These are phyloP conservation scores for Diploptera punctata DNA, from an alignment of 2,888 invertebrate species.

Conservation along the genomic window DNA sequence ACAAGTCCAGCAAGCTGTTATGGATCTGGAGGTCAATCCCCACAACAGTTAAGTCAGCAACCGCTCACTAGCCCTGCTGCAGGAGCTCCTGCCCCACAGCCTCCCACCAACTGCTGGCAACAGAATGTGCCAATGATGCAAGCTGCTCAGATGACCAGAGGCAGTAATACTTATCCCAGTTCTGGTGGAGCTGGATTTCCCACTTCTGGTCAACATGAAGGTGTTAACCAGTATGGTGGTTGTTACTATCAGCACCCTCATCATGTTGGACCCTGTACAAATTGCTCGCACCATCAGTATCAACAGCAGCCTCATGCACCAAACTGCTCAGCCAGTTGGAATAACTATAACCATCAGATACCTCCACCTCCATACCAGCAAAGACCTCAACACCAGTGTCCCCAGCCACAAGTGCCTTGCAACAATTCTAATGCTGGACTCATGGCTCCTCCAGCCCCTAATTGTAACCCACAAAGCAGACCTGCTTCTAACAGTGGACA, in stretches of 20 bases:
- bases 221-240: not conserved
- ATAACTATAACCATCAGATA: constrained; percentile 29
- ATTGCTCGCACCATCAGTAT: constrained; percentile 25
- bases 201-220: not conserved
- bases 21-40: not conserved
- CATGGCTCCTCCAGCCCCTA: not conserved
- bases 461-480: constrained; percentile 6
- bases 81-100: constrained; percentile 46
- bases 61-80: constrained; percentile 48
- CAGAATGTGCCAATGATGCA: constrained; percentile 32
- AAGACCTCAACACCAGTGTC: not conserved
- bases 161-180: not conserved
- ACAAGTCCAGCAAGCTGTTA: constrained; percentile 39
- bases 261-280: constrained; percentile 2
- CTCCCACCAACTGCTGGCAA: constrained; percentile 27
- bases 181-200: too few species aligned
- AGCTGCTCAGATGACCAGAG: constrained; percentile 37
- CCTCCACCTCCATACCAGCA: constrained; percentile 35
- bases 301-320: constrained; percentile 19
- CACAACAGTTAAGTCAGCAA: constrained; percentile 39
- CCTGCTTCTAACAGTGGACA: constrained; percentile 6
- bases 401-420: not conserved
- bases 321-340: constrained; percentile 19
- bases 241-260: constrained; percentile 12
- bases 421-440: not conserved